These are phyloP conservation scores for Lingula anatina DNA, from an alignment of 2,888 invertebrate genomes.

Conservation along the genomic window DNA sequence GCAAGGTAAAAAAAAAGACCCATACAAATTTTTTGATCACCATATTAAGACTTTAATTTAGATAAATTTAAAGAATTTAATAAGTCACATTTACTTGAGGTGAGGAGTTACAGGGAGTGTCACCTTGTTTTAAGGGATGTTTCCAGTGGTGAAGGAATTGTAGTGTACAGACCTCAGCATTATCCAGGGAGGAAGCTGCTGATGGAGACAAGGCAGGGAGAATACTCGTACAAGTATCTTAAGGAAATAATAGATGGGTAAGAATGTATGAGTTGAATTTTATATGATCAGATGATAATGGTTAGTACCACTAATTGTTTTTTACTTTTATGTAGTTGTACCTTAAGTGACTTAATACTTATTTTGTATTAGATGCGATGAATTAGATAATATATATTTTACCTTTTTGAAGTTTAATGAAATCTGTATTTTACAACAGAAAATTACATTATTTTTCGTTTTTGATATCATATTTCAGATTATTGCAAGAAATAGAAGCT, in stretches of 20 bases:
- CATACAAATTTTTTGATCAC: too few relatives aligned
- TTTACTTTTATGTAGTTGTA: neutral
- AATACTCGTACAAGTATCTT: constrained; percentile 11
- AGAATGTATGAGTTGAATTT: too few relatives aligned
- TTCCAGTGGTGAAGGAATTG: constrained; percentile 9
- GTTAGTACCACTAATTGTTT: neutral
- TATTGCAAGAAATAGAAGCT: constrained; percentile 5
- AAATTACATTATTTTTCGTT: neutral
- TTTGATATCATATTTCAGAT: constrained; percentile 3
- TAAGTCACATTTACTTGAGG: too few relatives aligned
- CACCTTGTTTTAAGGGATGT: constrained; percentile 23
- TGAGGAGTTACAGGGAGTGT: too few relatives aligned
- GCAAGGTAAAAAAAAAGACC: too few relatives aligned
- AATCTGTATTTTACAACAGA: neutral
- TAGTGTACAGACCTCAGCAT: constrained; percentile 17
- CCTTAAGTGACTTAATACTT: neutral
- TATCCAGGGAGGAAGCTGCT: constrained; percentile 15
- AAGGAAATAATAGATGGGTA: constrained; percentile 17
- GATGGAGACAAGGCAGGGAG: constrained; percentile 17
- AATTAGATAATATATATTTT: too few relatives aligned
- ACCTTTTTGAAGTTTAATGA: too few relatives aligned
- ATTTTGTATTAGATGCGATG: too few relatives aligned
- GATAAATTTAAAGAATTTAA: too few relatives aligned
- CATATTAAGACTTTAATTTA: too few relatives aligned
- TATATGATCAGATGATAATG: neutral